phyloP scores from a whole-genome alignment of 2,888 invertebrate genomes.

The Choreutis nemorana region DNA sequence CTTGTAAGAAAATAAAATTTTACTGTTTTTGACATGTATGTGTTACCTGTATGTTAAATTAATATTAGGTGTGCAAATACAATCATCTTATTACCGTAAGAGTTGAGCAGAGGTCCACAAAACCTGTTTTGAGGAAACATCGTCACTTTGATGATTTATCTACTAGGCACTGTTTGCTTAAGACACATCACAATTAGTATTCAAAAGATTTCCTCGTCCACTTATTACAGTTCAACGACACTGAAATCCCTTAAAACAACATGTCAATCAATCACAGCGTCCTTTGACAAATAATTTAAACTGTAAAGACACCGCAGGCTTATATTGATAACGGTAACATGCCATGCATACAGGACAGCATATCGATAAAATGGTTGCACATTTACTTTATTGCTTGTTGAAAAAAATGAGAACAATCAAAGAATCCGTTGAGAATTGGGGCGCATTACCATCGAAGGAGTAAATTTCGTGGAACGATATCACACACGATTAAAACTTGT shows the following conservation, averaged over 20 bases:
- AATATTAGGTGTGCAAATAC: too few species aligned
- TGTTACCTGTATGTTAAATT: too few species aligned
- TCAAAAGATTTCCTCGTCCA: too few species aligned
- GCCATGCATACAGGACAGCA: conserved; percentile 10
- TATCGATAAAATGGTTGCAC: conserved; percentile 11
- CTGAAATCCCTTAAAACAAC: background rate
- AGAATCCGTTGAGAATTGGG: conserved; percentile 13
- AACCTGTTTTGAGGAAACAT: conserved; percentile 17
- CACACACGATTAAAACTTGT: too few species aligned
- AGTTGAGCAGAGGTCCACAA: conserved; percentile 30
- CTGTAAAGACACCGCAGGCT: conserved; percentile 9
- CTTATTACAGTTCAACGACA: conserved; percentile 5
- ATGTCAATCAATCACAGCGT: conserved; percentile 1
- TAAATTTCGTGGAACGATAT: conserved; percentile 8
- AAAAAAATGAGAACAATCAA: conserved; percentile 10
- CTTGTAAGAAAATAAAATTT: too few species aligned
- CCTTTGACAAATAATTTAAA: background rate
- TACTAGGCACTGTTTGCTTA: too few species aligned
- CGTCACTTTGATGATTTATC: too few species aligned
- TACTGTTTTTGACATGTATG: too few species aligned
- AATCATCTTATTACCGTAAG: conserved; percentile 52
- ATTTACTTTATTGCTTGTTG: conserved; percentile 5
- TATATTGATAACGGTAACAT: conserved; percentile 14
- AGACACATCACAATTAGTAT: too few species aligned
- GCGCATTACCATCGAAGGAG: conserved; percentile 9